Base-by-base conservation (phyloP, 2,797 vertebrate genomes). In the Poeciliopsis turneri region DNA sequence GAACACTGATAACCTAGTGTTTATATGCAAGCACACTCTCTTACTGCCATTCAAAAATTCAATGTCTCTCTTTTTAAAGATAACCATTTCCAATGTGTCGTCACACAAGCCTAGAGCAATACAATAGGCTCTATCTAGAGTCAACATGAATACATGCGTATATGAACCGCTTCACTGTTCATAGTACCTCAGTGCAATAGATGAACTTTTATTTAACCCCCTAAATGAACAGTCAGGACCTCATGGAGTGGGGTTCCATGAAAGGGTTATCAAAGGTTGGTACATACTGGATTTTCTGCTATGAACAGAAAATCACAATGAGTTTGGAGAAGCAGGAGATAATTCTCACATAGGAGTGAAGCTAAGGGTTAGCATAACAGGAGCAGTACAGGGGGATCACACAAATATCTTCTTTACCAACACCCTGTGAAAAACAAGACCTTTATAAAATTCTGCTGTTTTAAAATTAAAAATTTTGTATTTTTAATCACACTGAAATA, bases 61-160 rank as follows among this genome's bases (percentile, higher is more conserved):
- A 69, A 33, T 86, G 81, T 83, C 57, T 51, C 47, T 72, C 51
- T 72, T 74, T 81, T 28, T 80, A 80, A 36, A 57, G 83, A 88
- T 89, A 89, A 87, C 84, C 41, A 12, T 70, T 43, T 81, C 84
- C 33, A 81, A 39, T 78, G 51, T 83, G 70, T 82, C 79, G 87
- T 84, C 78, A 85, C 88, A 82, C 43, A 43, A 30, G 47, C 77
- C 57, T 72, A 25, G n/a, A 77, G 61, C 30, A 87, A 82, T 64
- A 87, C 75, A 81, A 83, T 74, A 33, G 8, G 39, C 36, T 68
- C 4, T 91, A 92, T 90, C 89, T 89, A 83, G 74, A 82, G 75
- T 78, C 77, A 88, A 85, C 75, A 78, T 45, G 55, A 81, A 80
- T 23, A 74, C 28, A 72, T 2, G 43, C 25, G 47, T 74, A 33